Base-by-base conservation (phyloP, 2,888 invertebrate species). In the Drosophila ustulata region DNA sequence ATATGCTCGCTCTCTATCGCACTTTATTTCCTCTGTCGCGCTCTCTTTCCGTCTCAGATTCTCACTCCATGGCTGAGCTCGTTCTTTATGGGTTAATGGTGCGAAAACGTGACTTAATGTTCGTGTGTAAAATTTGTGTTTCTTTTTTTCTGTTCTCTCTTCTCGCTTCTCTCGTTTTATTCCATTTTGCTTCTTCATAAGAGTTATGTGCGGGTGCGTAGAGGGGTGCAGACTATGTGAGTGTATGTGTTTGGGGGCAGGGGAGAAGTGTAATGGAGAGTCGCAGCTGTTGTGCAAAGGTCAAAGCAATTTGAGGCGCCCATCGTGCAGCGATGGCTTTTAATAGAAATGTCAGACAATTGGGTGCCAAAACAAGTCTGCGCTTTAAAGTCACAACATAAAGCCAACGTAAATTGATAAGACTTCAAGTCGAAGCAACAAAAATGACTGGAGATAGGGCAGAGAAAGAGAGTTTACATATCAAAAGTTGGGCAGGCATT, bases 71-170 rank as follows among this genome's bases (percentile, higher is more conserved):
- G 50, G 57, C 62, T 34, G 45, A 37, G 65, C 72, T 74, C 72
- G 77, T 83, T 83, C 82, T 90, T 91, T 90, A 89, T 90, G 91
- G 90, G 90, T 90, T 90, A 90, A 90, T 90, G 90, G 90, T 90
- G 91, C 89, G 90, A 89, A 90, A 91, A 90, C 90, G 90, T 90
- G 90, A 90, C 90, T 91, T 90, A 90, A 90, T 90, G 84, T 84
- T 79, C 88, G 84, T 88, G 88, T 85, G 86, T 78, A 78, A 66
- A 78, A 84, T 84, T 82, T 82, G 69, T 73, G 66, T 75, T 73
- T 71, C 69, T 52, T 63, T 66, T 64, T 66, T 55, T 64, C 56
- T 46, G 1, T 18, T 23, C 26, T 3, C 26, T 26, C 50, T 51
- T 51, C 39, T 37, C 18, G 11, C 45, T 55, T 41, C 45, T 41